Base-by-base conservation (phyloP, 2,797 vertebrate species). In the Diplodus sargus region DNA sequence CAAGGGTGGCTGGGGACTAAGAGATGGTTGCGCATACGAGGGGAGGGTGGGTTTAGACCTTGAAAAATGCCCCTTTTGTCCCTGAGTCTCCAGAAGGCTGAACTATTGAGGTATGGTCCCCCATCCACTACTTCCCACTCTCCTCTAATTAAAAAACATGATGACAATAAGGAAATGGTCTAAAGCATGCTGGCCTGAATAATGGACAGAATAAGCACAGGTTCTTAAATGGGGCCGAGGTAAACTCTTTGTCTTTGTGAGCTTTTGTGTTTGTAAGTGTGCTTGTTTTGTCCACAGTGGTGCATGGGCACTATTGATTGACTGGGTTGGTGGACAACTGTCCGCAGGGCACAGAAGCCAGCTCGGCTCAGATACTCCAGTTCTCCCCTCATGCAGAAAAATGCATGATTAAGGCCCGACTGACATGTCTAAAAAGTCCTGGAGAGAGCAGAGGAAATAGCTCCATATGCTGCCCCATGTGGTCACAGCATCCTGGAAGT, bases 1-100 rank as follows among this genome's bases (percentile, higher is more conserved):
- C 87, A 88, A 91, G 91, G 93, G 90, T 92, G 91, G 85, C 85
- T 83, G 86, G 90, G 87, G 91, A 93, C 85, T 90, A 48, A 39
- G 90, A 88, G 89, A 90, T 90, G 87, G 82, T 82, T 87, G 84
- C 85, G 84, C 73, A 70, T 80, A 71, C 78, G 81, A 82, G 79
- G 76, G 89, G 85, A 86, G 87, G 90, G 88, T 82, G 84, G 87
- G 83, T 89, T 87, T 84, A 93, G 93, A 94, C 93, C 93, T 95
- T 94, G 93, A 94, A 89, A 94, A 93, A 94, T 93, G 88, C 90
- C 93, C 91, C 91, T 92, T 94, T 93, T 90, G 93, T 93, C 91
- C 94, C 92, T 70, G 87, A 89, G 88, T 83, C 83, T 93, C 85
- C 83, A 66, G 77, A 87, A 92, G 87, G 82, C 85, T 91, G 79